phyloP scores from a whole-genome alignment of 2,113 vertebrate genomes.

The Pangasianodon gigas region DNA sequence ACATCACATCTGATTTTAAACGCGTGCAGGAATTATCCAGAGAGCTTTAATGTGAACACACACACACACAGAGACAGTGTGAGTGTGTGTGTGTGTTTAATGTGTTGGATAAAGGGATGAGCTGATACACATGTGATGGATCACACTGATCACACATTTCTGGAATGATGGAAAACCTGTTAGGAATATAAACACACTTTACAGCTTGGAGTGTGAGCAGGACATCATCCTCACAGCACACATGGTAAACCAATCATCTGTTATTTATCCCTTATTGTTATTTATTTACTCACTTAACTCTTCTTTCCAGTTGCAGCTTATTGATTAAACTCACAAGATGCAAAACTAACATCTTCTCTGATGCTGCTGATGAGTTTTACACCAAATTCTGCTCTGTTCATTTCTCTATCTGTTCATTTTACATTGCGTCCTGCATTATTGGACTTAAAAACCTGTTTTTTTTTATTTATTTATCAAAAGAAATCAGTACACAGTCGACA shows the following conservation, averaged over 20 bases:
- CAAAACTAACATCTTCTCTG: neutral
- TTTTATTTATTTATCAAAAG: neutral
- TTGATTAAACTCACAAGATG: neutral
- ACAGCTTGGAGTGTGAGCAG: neutral
- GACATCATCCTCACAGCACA: neutral
- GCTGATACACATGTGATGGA: neutral
- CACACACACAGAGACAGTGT: neutral
- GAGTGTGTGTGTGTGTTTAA: neutral
- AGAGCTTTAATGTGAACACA: neutral
- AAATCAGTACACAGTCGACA: neutral
- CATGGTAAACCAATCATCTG: neutral
- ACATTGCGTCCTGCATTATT: neutral
- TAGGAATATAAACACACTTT: constrained; percentile 1
- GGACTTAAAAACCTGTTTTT: neutral
- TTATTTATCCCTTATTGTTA: neutral
- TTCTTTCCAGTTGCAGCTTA: neutral
- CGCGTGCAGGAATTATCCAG: neutral
- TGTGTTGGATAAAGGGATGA: neutral
- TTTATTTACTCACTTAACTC: neutral
- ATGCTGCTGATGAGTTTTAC: neutral
- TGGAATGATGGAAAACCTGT: neutral
- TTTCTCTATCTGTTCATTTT: neutral
- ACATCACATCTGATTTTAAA: neutral
- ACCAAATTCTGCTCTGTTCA: neutral
- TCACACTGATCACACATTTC: neutral